phyloP scores from a whole-genome alignment of 2,888 invertebrate species.

The Eretmocerus hayati region DNA sequence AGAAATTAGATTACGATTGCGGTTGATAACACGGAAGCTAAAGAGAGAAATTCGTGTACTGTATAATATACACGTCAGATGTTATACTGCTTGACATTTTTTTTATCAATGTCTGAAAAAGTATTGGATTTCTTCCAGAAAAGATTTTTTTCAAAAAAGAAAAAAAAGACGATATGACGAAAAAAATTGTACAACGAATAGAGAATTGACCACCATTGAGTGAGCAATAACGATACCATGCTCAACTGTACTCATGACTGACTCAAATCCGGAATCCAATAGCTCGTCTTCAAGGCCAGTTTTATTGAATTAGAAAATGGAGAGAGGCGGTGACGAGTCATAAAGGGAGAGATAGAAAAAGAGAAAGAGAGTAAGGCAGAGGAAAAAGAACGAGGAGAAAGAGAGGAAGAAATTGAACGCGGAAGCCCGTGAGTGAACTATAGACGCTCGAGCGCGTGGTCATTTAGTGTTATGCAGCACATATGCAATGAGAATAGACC shows the following conservation, averaged over 20 bases:
- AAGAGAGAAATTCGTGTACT: too few relatives aligned
- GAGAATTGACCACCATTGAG: too few relatives aligned
- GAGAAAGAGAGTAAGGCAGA: neutral
- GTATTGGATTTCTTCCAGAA: too few relatives aligned
- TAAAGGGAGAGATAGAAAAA: neutral
- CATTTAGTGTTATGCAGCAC: too few relatives aligned
- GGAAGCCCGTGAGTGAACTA: neutral
- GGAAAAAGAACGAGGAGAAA: neutral
- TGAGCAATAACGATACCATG: too few relatives aligned
- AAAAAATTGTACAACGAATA: too few relatives aligned
- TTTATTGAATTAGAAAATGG: conserved; percentile 15
- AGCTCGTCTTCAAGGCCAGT: conserved; percentile 9
- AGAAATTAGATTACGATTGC: conserved; percentile 5
- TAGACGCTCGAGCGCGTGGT: neutral
- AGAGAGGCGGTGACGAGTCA: neutral
- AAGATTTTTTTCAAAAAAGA: too few relatives aligned
- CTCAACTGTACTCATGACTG: conserved; percentile 7
- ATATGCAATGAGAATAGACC: too few relatives aligned
- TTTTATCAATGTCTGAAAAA: too few relatives aligned
- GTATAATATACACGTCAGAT: too few relatives aligned
- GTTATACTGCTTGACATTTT: too few relatives aligned
- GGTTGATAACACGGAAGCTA: too few relatives aligned
- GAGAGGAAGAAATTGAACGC: neutral
- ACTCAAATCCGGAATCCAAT: conserved; percentile 17
- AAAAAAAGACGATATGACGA: neutral